Evolutionary conservation across 2,888 invertebrate species (phyloP), one percentile per base, ranked within the genome.

Genomic region (Lasioglossum lativentre): DNA sequence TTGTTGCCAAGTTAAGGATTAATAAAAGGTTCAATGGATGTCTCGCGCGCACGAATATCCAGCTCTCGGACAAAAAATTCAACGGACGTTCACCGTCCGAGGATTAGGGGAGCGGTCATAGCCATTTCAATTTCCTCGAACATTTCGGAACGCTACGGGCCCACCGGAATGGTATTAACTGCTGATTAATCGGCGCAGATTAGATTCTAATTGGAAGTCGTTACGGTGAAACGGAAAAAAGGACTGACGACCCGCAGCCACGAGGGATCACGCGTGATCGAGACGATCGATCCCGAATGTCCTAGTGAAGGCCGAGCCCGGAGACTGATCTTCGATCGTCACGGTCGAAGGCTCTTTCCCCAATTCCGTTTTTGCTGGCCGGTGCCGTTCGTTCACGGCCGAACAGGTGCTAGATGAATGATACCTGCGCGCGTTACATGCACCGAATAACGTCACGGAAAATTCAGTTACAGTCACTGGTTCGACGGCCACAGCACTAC

Each of bases 351-450:
- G 68, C 78, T 81, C 76, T 83, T 86, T 83, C 78, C 84, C 88
- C 86, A 91, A 90, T 91, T 91, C 66, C 73, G 90, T 91, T 90
- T 87, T 91, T 90, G 87, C 80, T 56, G 75, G 23, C 42, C 80
- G 56, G 66, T 82, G 87, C 86, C 84, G 89, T 85, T 89, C 75
- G 83, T 76, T 90, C 80, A 66, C 79, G 78, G 75, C 72, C 66
- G 74, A 86, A 85, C 90, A 90, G 90, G 86, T 90, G 90, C 78
- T 86, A 86, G 90, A 89, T 73, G 84, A 80, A 90, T 88, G 86
- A 90, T 86, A 88, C 45, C 40, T 73, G n/a, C 80, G 40, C 40
- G 42, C 66, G 86, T 86, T 86, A 82, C 82, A 80, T 75, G 86
- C 84, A 72, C 75, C 78, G 77, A 82, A 88, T 81, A 90, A 82